Evolutionary conservation across 2,888 invertebrate species (phyloP), one percentile per base, ranked within the genome.

Genomic region (Ormyrus pomaceus): DNA sequence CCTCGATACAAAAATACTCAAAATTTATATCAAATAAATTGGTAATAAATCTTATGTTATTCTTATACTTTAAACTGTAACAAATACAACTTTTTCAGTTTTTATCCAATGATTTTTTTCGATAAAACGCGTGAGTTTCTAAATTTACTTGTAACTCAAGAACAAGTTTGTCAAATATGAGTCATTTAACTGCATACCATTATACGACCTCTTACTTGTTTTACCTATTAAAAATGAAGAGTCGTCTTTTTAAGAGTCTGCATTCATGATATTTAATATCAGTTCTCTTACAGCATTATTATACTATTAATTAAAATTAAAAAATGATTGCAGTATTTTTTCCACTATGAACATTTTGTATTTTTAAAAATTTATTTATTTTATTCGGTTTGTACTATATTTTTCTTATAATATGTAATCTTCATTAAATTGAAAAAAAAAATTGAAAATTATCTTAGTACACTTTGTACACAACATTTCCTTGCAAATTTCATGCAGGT

Each of bases 101-200:
- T 59, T 64, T 13, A 13, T 69, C 58, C 56, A 11, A 55, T 59
- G 34, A 62, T 71, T 19, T 71, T 51, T n/a, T 61, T 62, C 70
- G 55, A 79, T 70, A 80, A 76, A 71, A 61, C 53, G 61, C 61
- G 19, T 61, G 55, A 80, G 68, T 76, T 74, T 74, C 64, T 65
- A 79, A 79, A 70, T 66, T 80, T 73, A 73, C 66, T 77, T 73
- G 69, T 77, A 80, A 77, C 64, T 73, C 68, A 73, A 80, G 77
- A 80, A 80, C 64, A 77, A 80, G 73, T 77, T 80, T 80, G 61
- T 64, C 73, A 80, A 77, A 73, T 59, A 77, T 80, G 77, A 80
- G 73, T 80, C 76, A 80, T 69, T 72, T 77, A 73, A 77, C 77
- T 77, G 69, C 64, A 77, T 80, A 76, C 72, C 72, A 80, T 76